These are phyloP conservation scores for Leptocoma aspasia DNA, from an alignment of 2,113 vertebrate species.

Conservation along the genomic window DNA sequence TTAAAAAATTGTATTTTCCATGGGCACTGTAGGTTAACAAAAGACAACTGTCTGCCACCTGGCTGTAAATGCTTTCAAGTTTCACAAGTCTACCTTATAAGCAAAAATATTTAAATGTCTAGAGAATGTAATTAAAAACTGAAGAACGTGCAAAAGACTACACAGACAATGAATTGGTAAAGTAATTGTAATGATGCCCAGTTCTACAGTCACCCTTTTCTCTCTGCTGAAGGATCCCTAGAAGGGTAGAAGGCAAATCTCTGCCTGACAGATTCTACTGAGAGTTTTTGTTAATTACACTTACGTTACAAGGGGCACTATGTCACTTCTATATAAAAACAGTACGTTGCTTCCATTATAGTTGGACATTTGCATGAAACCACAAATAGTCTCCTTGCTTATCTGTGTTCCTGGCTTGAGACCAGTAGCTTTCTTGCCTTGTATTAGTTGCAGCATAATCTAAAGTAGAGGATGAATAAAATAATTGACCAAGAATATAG, in stretches of 20 bases:
- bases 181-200: neutral
- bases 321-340: neutral
- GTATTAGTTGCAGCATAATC: constrained; percentile 63
- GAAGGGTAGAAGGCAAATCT: neutral
- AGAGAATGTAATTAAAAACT: neutral
- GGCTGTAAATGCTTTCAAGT: neutral
- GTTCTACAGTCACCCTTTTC: neutral
- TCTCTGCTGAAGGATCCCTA: neutral
- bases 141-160: neutral
- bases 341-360: neutral
- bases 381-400: constrained; percentile 28
- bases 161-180: neutral
- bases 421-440: constrained; percentile 36
- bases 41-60: neutral
- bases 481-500: constrained; percentile 57
- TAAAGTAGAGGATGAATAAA: constrained; percentile 66
- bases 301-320: neutral
- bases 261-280: neutral
- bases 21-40: neutral
- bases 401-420: constrained; percentile 45
- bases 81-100: neutral
- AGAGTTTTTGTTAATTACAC: neutral
- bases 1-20: neutral
- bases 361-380: neutral
- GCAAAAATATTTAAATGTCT: neutral